phyloP scores from a whole-genome alignment of 2,797 vertebrate species.

The Lacerta bilineata region DNA sequence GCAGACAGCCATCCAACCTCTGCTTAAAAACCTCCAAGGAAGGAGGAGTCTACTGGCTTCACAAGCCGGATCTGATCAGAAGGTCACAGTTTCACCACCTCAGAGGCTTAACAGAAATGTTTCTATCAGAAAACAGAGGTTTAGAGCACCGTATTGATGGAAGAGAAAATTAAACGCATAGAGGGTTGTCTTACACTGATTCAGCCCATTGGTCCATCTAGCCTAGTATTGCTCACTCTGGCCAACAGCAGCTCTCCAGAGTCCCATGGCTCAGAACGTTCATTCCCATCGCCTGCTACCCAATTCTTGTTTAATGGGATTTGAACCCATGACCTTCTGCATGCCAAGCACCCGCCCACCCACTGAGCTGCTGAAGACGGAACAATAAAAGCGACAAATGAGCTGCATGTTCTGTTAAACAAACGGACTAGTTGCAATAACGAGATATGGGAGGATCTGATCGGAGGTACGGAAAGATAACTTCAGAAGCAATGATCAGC shows the following conservation, averaged over 20 bases:
- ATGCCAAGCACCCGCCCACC: neutral
- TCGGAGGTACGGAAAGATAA: neutral
- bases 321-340: neutral
- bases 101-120: neutral
- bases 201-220: neutral
- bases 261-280: neutral
- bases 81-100: neutral
- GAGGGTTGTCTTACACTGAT: neutral
- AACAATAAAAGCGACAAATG: neutral
- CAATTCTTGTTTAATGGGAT: neutral
- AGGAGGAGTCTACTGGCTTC: no score
- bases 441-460: neutral
- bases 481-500: neutral
- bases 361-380: neutral
- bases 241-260: neutral
- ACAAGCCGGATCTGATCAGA: no score
- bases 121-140: neutral
- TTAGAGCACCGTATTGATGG: neutral
- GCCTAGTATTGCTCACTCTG: neutral
- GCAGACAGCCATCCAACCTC: no score
- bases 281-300: neutral
- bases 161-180: neutral
- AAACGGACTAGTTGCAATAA: neutral
- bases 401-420: neutral
- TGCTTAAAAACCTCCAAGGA: no score